Percentiles rank a stretch among this genome's conserved stretches.
phyloP scores from a whole-genome alignment of 2,797 vertebrate genomes.

The Podargus strigoides region DNA sequence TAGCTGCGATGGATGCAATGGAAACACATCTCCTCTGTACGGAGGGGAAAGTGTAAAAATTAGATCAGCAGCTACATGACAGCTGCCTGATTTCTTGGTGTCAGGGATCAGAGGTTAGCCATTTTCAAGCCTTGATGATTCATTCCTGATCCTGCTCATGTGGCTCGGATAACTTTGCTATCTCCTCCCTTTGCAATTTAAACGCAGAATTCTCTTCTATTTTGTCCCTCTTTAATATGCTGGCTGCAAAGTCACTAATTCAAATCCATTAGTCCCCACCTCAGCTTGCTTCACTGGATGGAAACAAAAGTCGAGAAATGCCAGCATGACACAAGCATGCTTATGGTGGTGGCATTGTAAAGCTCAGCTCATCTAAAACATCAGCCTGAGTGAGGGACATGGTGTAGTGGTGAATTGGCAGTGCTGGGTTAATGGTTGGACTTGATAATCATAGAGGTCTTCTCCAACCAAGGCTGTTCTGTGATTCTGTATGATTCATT shows the following conservation, averaged over 20 bases:
- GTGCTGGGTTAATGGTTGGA: no score
- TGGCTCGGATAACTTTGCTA: not conserved
- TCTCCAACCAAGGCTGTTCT: no score
- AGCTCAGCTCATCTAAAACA: not conserved
- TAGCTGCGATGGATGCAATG: not conserved
- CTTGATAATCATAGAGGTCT: no score
- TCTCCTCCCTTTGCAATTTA: not conserved
- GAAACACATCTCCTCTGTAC: not conserved
- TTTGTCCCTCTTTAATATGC: not conserved
- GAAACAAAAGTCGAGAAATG: not conserved
- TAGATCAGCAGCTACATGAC: slow-evolving; percentile 8
- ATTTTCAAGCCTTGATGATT: slow-evolving; percentile 36
- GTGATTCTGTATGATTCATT: no score
- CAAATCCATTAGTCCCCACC: not conserved
- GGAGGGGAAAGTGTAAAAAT: slow-evolving; percentile 1
- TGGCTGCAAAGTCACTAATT: not conserved
- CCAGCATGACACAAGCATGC: not conserved
- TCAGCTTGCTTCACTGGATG: not conserved
- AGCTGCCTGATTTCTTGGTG: not conserved
- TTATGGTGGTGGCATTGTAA: not conserved
- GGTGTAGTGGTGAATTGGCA: no score
- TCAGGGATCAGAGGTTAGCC: slow-evolving; percentile 32
- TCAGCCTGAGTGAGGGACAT: no score
- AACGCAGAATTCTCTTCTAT: not conserved
- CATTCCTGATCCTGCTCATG: slow-evolving; percentile 2